phyloP scores from a whole-genome alignment of 2,888 invertebrate genomes.

The Barypeithes pellucidus region DNA sequence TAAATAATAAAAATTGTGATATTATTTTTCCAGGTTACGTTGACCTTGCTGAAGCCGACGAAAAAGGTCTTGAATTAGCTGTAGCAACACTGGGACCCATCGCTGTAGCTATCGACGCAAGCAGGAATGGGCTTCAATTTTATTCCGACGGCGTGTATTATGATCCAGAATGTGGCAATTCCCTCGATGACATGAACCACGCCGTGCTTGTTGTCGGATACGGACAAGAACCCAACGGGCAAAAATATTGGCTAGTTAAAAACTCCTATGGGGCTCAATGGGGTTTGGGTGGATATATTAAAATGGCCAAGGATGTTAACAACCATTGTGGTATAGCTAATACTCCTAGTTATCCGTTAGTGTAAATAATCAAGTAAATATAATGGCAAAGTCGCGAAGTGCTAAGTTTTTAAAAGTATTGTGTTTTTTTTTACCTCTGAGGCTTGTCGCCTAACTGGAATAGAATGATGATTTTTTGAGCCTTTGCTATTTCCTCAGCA shows the following conservation, averaged over 20 bases:
- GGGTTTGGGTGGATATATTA: conserved; percentile 66
- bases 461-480: too few species aligned
- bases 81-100: conserved; percentile 91
- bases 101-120: conserved; percentile 92
- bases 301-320: conserved; percentile 65
- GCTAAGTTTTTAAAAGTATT: conserved; percentile 3
- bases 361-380: conserved; percentile 70
- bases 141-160: conserved; percentile 87
- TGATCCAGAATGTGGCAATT: conserved; percentile 80
- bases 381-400: not conserved
- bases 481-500: too few species aligned
- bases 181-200: conserved; percentile 82
- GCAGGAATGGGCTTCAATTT: conserved; percentile 88
- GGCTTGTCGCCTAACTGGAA: too few species aligned
- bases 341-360: conserved; percentile 86
- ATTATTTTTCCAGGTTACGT: conserved; percentile 76
- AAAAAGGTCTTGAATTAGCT: conserved; percentile 82
- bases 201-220: conserved; percentile 88
- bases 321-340: conserved; percentile 92
- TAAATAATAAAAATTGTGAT: too few species aligned
- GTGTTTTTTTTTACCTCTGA: too few species aligned
- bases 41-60: conserved; percentile 82
- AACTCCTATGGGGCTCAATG: conserved; percentile 76
- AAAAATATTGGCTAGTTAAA: conserved; percentile 81
- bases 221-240: conserved; percentile 77